These are phyloP conservation scores for Paramormyrops kingsleyae DNA, from an alignment of 2,113 vertebrate genomes.

Conservation along the genomic window DNA sequence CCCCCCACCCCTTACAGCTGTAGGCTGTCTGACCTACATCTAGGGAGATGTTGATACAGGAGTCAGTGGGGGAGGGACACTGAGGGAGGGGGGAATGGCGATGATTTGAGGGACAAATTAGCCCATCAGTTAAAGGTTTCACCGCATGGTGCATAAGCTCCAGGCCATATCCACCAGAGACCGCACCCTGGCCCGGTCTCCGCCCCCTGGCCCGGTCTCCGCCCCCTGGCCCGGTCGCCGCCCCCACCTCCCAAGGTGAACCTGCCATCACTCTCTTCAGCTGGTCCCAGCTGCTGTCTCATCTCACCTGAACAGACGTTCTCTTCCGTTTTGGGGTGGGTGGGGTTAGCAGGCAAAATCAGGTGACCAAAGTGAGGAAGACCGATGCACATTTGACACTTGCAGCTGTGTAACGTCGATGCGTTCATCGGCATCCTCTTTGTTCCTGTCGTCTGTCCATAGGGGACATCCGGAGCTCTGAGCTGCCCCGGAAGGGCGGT, in stretches of 20 bases:
- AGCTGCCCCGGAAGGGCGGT: background rate
- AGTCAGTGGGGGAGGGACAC: background rate
- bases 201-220: background rate
- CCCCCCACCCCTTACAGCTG: conserved; percentile 16
- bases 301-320: background rate
- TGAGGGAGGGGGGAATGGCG: conserved; percentile 16
- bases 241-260: background rate
- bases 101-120: conserved; percentile 25
- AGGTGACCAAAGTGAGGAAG: background rate
- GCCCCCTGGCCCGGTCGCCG: background rate
- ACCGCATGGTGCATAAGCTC: background rate
- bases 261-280: background rate
- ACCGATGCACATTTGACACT: background rate
- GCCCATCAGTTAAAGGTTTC: conserved; percentile 2
- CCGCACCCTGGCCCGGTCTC: background rate
- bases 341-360: background rate
- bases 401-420: background rate
- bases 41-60: conserved; percentile 16
- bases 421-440: background rate
- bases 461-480: background rate
- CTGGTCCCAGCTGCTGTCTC: background rate
- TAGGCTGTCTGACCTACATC: conserved; percentile 38
- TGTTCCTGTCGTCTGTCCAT: background rate
- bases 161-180: background rate
- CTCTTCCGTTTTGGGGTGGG: background rate